phyloP scores from a whole-genome alignment of 2,113 vertebrate genomes.

The Sardina pilchardus region DNA sequence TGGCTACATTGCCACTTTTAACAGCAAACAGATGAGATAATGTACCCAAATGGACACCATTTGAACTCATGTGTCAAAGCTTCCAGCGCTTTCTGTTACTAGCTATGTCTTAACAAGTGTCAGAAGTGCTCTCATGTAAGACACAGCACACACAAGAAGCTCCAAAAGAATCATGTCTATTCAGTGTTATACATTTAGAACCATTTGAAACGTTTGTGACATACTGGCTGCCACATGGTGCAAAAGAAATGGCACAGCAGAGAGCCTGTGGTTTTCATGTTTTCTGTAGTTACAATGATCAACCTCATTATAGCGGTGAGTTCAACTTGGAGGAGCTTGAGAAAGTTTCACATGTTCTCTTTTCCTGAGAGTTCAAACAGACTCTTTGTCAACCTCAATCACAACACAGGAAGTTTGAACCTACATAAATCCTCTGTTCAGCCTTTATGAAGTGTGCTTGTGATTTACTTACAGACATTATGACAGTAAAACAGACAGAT shows the following conservation, averaged over 20 bases:
- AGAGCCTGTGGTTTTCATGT: neutral
- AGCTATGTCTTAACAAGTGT: too few relatives aligned
- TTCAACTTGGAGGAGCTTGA: neutral
- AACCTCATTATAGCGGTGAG: neutral
- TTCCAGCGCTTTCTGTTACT: neutral
- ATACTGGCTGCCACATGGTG: neutral
- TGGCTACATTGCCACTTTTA: neutral
- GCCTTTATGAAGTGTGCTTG: neutral
- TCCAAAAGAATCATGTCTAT: too few relatives aligned
- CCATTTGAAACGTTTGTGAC: neutral
- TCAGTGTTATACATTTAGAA: too few relatives aligned
- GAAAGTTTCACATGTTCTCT: neutral
- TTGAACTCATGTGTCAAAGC: neutral
- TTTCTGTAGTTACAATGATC: neutral
- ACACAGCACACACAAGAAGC: neutral
- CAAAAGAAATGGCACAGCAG: neutral
- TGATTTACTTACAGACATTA: neutral
- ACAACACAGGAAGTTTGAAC: neutral
- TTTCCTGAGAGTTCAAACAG: neutral
- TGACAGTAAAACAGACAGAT: too few relatives aligned
- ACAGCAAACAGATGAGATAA: neutral
- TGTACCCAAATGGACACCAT: neutral
- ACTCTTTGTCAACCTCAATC: neutral
- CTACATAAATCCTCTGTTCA: neutral
- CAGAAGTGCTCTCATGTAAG: too few relatives aligned